Conservation (phyloP, 2,113 vertebrate genomes). For the Helogale parvula region DNA sequence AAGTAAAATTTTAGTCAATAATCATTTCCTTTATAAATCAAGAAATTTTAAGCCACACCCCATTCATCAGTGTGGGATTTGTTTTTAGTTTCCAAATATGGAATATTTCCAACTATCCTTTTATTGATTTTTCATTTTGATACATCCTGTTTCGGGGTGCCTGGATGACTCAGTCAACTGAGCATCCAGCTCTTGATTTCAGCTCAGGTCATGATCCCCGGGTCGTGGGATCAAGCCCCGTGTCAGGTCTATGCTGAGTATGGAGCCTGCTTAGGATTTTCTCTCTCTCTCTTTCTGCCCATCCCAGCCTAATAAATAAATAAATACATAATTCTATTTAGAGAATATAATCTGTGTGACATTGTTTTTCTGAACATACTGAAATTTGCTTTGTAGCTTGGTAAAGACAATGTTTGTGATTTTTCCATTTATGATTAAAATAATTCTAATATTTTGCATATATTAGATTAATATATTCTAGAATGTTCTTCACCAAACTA, state of each 20-base stretch:
- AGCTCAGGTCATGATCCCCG: no score
- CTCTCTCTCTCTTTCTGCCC: no score
- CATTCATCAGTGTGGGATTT: neutral
- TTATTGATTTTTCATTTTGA: neutral
- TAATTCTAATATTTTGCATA: neutral
- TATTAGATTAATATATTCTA: neutral
- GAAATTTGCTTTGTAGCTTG: neutral
- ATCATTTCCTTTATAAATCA: conserved; percentile 20
- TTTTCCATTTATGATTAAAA: neutral
- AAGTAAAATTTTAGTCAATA: neutral
- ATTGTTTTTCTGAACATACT: neutral
- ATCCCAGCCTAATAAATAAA: no score
- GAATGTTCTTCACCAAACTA: neutral
- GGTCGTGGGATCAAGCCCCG: no score
- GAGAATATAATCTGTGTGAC: neutral
- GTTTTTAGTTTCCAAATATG: neutral
- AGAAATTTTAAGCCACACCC: neutral
- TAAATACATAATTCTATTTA: neutral
- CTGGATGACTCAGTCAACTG: no score
- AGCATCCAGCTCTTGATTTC: no score
- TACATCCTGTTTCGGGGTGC: neutral
- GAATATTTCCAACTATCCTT: neutral
- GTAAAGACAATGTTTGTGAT: neutral
- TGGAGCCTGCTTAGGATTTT: no score
- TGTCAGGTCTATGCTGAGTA: no score